Evolutionary conservation across 1,140 invertebrate genomes (phyloP).

Genomic region (Bilobella aurantiaca): DNA sequence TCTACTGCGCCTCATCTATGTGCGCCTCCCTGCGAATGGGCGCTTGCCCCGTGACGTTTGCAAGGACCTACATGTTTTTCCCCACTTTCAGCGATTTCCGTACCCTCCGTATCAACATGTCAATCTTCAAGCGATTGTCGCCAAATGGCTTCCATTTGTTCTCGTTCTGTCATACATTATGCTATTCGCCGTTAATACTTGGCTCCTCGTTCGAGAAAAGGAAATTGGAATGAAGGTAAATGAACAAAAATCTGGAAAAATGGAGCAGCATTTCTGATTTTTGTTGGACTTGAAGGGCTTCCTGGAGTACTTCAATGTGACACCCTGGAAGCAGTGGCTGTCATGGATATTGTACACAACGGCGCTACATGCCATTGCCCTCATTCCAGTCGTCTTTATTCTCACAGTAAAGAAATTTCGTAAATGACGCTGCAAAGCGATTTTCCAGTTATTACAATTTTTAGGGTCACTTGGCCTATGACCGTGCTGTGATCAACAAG

Average conservation of each 20-base stretch:
- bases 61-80: neutral
- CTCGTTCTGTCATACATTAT: neutral
- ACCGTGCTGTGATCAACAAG: neutral
- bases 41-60: neutral
- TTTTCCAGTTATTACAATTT: neutral
- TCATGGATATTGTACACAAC: neutral
- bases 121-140: neutral
- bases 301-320: neutral
- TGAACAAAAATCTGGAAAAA: neutral
- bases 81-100: neutral
- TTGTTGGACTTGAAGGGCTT: neutral
- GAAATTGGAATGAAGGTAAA: neutral
- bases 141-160: neutral
- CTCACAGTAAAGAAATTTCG: neutral
- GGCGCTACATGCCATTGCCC: neutral
- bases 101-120: neutral
- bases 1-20: neutral
- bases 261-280: neutral
- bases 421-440: neutral
- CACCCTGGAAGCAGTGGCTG: neutral
- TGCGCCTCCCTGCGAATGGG: neutral
- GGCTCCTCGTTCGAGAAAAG: neutral
- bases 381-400: neutral
- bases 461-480: neutral
- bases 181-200: neutral